Percentiles rank a stretch among this genome's conserved stretches.
Conservation (phyloP, 2,797 vertebrate genomes). For the Anolis apletophallus region DNA sequence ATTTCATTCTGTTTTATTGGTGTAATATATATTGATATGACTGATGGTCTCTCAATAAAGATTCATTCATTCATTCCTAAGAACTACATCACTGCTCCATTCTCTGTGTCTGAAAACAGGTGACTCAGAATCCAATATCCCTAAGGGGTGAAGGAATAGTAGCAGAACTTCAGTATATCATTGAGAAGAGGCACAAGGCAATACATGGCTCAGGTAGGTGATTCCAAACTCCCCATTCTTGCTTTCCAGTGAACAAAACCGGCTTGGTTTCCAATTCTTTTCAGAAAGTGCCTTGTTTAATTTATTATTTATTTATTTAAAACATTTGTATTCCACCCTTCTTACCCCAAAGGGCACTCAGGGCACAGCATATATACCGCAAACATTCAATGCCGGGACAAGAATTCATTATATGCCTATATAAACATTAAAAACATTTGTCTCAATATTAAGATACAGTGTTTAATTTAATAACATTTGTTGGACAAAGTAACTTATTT, state of each 20-base stretch:
- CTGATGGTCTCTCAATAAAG: too few species aligned
- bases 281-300: not conserved
- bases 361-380: too few species aligned
- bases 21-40: too few species aligned
- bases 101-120: conserved; percentile 16
- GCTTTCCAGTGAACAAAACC: not conserved
- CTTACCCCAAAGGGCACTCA: too few species aligned
- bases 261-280: not conserved
- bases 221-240: not conserved
- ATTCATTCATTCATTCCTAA: too few species aligned
- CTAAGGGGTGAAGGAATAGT: conserved; percentile 22
- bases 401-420: too few species aligned
- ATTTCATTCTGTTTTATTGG: too few species aligned
- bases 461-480: not conserved
- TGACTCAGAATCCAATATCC: not conserved
- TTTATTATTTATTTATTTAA: too few species aligned
- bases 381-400: too few species aligned
- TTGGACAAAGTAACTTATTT: not conserved
- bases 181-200: conserved; percentile 36
- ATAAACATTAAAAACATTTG: too few species aligned
- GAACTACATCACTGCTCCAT: not conserved
- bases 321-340: too few species aligned
- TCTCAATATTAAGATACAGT: too few species aligned
- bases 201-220: conserved; percentile 28
- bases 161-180: conserved; percentile 29